phyloP scores from a whole-genome alignment of 1,140 invertebrate species.

The Aphaenogaster ashmeadi region DNA sequence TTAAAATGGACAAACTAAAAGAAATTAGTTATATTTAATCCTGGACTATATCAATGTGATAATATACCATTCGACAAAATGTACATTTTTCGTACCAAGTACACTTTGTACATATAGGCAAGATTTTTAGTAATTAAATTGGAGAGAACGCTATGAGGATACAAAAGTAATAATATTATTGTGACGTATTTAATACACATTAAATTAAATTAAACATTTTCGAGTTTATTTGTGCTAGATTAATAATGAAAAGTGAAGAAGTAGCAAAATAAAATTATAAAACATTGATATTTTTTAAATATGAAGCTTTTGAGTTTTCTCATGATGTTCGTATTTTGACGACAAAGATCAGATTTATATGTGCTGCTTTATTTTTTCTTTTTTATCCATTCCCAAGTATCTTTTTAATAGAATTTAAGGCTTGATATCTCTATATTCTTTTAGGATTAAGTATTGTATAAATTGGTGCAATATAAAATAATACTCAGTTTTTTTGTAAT shows the following conservation, averaged over 20 bases:
- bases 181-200: background rate
- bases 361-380: background rate
- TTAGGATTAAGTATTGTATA: background rate
- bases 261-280: background rate
- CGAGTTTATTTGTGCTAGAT: background rate
- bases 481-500: background rate
- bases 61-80: background rate
- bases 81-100: background rate
- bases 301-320: background rate
- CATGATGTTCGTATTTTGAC: background rate
- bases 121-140: slow-evolving; percentile 25
- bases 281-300: background rate
- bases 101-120: background rate
- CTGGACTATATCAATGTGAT: background rate
- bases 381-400: background rate
- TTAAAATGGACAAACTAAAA: background rate
- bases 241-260: background rate
- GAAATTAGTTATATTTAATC: slow-evolving; percentile 16
- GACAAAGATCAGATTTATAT: background rate
- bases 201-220: slow-evolving; percentile 22
- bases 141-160: background rate
- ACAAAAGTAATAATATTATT: background rate
- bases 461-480: background rate
- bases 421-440: background rate
- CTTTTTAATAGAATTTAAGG: background rate